A percentile compares a stretch with the other conserved stretches of the same genome.
These are phyloP conservation scores for Brachystomella parvula DNA, from an alignment of 1,140 invertebrate genomes.

Conservation along the genomic window DNA sequence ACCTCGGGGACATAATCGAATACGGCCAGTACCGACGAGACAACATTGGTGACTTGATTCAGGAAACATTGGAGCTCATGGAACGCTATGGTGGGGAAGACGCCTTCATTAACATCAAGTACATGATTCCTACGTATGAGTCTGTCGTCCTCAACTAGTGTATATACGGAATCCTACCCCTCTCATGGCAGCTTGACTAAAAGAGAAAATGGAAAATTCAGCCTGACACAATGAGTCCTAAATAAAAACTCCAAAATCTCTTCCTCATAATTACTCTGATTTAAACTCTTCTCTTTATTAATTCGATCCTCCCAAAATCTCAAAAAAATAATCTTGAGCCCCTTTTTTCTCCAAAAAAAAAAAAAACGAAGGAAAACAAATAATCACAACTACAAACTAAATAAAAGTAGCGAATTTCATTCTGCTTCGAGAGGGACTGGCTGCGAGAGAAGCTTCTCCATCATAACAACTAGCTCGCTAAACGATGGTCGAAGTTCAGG, in stretches of 20 bases:
- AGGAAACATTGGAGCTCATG: slow-evolving; percentile 83
- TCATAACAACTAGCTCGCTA: slow-evolving; percentile 72
- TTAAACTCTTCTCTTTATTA: too few species aligned
- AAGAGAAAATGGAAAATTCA: not conserved
- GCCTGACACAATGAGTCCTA: slow-evolving; percentile 34
- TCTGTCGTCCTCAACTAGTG: slow-evolving; percentile 78
- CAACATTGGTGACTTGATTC: slow-evolving; percentile 79
- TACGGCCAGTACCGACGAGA: slow-evolving; percentile 64
- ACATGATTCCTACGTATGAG: slow-evolving; percentile 93
- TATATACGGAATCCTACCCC: too few species aligned
- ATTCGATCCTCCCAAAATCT: too few species aligned
- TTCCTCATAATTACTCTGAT: slow-evolving; percentile 68
- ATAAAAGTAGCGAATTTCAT: too few species aligned
- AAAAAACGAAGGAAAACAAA: too few species aligned
- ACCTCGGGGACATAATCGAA: slow-evolving; percentile 66
- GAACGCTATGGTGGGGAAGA: slow-evolving; percentile 83
- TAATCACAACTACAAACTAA: too few species aligned
- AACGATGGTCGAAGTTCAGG: slow-evolving; percentile 79
- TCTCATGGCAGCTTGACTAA: too few species aligned
- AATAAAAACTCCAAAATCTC: slow-evolving; percentile 54
- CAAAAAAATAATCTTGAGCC: too few species aligned
- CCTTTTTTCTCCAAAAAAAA: too few species aligned
- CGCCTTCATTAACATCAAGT: slow-evolving; percentile 94
- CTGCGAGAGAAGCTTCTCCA: slow-evolving; percentile 68
- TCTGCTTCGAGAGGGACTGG: slow-evolving; percentile 30